These are phyloP conservation scores for Diplogasteroides magnus DNA, from an alignment of 1,140 invertebrate genomes.

Conservation along the genomic window DNA sequence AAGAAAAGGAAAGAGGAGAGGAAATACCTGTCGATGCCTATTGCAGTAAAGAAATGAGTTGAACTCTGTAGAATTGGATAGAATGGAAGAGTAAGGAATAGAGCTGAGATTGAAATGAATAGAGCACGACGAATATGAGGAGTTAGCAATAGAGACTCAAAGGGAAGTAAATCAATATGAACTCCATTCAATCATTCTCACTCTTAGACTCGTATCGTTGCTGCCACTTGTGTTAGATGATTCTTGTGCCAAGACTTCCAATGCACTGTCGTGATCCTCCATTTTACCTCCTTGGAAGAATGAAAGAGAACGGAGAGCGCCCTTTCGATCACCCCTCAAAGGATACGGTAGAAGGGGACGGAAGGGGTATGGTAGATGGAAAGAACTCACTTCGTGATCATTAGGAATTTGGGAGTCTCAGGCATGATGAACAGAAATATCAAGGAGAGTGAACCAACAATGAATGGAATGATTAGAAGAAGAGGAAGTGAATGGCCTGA, in stretches of 20 bases:
- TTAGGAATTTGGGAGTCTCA: conserved; percentile 42
- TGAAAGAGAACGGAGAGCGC: conserved; percentile 31
- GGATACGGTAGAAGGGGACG: not conserved
- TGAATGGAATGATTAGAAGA: conserved; percentile 41
- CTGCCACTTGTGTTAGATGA: conserved; percentile 28
- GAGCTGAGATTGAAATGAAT: conserved; percentile 34
- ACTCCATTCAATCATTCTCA: not conserved
- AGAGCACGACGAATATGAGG: conserved; percentile 42
- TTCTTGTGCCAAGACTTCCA: conserved; percentile 27
- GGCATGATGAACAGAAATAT: conserved; percentile 43
- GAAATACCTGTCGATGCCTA: conserved; percentile 34
- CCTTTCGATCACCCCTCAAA: conserved; percentile 32
- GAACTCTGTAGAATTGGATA: conserved; percentile 51
- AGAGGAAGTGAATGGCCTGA: conserved; percentile 40
- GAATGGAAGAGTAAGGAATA: conserved; percentile 43
- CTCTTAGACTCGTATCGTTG: conserved; percentile 3
- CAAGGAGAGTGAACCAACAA: conserved; percentile 42
- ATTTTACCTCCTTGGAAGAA: conserved; percentile 41
- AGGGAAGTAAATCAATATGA: conserved; percentile 1
- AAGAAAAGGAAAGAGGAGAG: not conserved
- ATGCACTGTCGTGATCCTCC: conserved; percentile 24
- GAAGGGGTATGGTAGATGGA: not conserved
- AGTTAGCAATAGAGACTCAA: conserved; percentile 27
- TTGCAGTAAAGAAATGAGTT: conserved; percentile 37
- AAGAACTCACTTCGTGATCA: conserved; percentile 35